A percentile compares a stretch with the other conserved stretches of the same genome.
phyloP scores from a whole-genome alignment of 2,888 invertebrate species.

The Criorhina ranunculi region DNA sequence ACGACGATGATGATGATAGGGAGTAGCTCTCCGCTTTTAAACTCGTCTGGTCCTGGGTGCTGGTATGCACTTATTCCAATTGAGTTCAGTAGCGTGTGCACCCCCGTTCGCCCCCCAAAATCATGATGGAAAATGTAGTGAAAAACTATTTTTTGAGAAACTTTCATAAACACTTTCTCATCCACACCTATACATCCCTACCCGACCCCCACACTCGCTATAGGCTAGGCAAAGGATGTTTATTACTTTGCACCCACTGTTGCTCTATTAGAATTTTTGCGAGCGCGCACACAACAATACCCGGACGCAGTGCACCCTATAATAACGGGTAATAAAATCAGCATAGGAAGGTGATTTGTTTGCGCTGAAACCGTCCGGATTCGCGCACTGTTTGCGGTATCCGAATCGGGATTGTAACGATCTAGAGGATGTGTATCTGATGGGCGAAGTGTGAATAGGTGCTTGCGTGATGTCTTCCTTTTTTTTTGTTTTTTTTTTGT shows the following conservation, averaged over 20 bases:
- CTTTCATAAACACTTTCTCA: constrained; percentile 58
- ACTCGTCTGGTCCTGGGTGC: constrained; percentile 21
- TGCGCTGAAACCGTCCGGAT: constrained; percentile 43
- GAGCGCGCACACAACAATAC: constrained; percentile 38
- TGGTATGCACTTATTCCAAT: constrained; percentile 72
- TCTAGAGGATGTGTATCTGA: constrained; percentile 36
- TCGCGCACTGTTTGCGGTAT: constrained; percentile 45
- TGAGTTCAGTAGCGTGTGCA: constrained; percentile 68
- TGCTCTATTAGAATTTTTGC: constrained; percentile 34
- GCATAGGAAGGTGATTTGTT: constrained; percentile 73
- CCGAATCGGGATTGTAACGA: constrained; percentile 56
- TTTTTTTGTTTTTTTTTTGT: too few species aligned
- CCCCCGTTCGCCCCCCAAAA: background rate
- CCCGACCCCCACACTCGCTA: background rate
- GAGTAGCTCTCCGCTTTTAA: constrained; percentile 21
- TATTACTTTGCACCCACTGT: constrained; percentile 33
- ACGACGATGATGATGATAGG: constrained; percentile 22
- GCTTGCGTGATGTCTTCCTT: constrained; percentile 75
- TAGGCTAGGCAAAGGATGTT: constrained; percentile 9
- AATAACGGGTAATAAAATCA: constrained; percentile 74
- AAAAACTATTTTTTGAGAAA: constrained; percentile 60
- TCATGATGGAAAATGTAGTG: constrained; percentile 62
- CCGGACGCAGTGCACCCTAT: constrained; percentile 40
- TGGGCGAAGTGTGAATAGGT: constrained; percentile 63
- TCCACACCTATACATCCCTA: background rate